Evolutionary conservation across 2,113 vertebrate genomes (phyloP), one percentile per base, ranked within the genome.

Genomic region (Reinhardtius hippoglossoides): DNA sequence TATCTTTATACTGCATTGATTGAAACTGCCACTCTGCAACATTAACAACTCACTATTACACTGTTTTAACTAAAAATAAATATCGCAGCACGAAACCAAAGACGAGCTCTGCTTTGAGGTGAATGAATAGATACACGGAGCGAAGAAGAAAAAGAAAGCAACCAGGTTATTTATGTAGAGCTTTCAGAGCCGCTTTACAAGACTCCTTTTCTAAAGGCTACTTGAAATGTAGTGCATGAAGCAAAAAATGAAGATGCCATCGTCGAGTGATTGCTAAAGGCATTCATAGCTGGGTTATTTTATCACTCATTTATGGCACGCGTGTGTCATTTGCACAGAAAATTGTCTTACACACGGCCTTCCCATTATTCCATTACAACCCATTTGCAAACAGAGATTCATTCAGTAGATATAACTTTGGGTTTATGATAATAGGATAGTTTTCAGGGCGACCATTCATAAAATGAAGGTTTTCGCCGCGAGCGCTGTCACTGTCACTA

Each of bases 361-460:
- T 26, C 23, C 27, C 46, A 74, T 84, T n/a, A 9, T 50, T 80
- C 35, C 26, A 67, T 70, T 31, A 67, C 67, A 63, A 26, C n/a
- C 40, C 58, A 79, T 72, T 71, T 67, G 4, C 3, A 4, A 57
- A 61, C 14, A 48, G 15, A 65, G 55, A 42, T 78, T 80, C 42
- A 74, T 78, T 71, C 71, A 21, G 59, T 48, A 61, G 61, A 80
- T 78, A 73, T 46, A 44, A 61, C 59, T 75, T 61, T 79, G 77
- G 0, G 61, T 58, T 69, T 63, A 81, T 40, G 54, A 57, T 71
- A 64, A 76, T 78, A 74, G 83, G 60, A 88, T 71, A 78, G 59
- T 74, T 78, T 69, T 87, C 82, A 75, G 62, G 67, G 46, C 16
- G 2, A 44, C 76, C 65, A 80, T 85, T 87, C 76, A 82, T 79